A percentile compares a stretch with the other conserved stretches of the same genome.
Conservation (phyloP, 2,797 vertebrate genomes). For the Heterohyrax brucei region DNA sequence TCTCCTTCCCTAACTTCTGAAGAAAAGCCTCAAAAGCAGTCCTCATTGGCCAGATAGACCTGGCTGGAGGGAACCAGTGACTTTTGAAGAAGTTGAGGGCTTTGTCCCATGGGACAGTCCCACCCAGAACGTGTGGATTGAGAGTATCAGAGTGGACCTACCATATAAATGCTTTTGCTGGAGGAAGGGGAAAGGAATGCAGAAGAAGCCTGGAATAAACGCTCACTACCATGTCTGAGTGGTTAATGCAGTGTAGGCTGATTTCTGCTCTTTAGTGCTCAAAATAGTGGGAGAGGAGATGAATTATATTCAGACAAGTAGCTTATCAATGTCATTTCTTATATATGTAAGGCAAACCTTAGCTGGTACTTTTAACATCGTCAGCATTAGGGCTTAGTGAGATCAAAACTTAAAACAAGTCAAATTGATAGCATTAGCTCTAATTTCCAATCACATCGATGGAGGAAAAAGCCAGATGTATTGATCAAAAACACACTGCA, state of each 20-base stretch:
- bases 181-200: neutral
- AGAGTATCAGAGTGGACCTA: neutral
- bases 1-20: neutral
- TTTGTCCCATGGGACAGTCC: neutral
- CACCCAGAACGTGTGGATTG: accelerated
- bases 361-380: neutral
- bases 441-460: neutral
- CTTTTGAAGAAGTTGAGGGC: neutral
- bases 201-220: neutral
- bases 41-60: neutral
- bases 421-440: neutral
- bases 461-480: neutral
- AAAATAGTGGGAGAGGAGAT: neutral
- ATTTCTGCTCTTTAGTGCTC: conserved; percentile 25
- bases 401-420: neutral
- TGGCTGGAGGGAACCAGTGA: neutral
- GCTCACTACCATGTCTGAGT: neutral
- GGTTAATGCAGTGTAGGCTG: neutral
- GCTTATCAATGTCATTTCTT: conserved; percentile 14
- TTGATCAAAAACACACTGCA: conserved; percentile 23
- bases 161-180: neutral
- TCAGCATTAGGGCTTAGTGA: neutral
- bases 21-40: conserved; percentile 8
- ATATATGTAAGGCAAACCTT: neutral
- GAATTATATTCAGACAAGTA: neutral